phyloP scores from a whole-genome alignment of 1,140 invertebrate genomes.

The Pogonognathellus flavescens region DNA sequence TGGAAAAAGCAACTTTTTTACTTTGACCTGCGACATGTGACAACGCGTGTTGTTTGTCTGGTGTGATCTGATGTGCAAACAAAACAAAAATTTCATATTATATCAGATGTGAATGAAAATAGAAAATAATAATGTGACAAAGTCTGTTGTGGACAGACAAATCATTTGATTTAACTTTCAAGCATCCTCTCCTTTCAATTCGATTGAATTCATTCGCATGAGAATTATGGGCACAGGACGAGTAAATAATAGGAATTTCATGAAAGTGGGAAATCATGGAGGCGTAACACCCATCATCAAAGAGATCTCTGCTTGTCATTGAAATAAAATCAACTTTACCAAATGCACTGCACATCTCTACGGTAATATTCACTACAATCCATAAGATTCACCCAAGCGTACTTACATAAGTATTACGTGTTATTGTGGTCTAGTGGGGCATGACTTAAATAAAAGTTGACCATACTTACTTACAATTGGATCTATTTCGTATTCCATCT shows the following conservation, averaged over 20 bases:
- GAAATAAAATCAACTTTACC: slow-evolving; percentile 1
- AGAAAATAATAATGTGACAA: slow-evolving; percentile 40
- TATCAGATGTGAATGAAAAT: not conserved
- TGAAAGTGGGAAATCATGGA: slow-evolving; percentile 44
- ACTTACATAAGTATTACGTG: slow-evolving; percentile 12
- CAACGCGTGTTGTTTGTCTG: slow-evolving; percentile 13
- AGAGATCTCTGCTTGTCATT: slow-evolving; percentile 15
- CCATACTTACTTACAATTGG: not conserved
- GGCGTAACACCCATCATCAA: slow-evolving; percentile 35
- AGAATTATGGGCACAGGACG: slow-evolving; percentile 20
- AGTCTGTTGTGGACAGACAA: slow-evolving; percentile 47
- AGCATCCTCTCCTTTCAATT: slow-evolving; percentile 4
- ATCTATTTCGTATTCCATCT: not conserved
- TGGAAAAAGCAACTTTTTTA: slow-evolving; percentile 34
- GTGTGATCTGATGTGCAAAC: slow-evolving; percentile 40
- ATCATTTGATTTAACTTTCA: slow-evolving; percentile 35
- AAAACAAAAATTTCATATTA: not conserved
- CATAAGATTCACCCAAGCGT: not conserved
- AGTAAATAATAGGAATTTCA: slow-evolving; percentile 49
- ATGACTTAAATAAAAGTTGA: slow-evolving; percentile 28
- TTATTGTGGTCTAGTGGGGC: slow-evolving; percentile 37
- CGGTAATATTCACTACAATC: not conserved
- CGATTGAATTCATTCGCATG: slow-evolving; percentile 1
- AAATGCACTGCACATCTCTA: too few species aligned
- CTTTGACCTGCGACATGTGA: slow-evolving; percentile 36